Percentiles rank a stretch among this genome's conserved stretches.
Evolutionary conservation across 1,140 invertebrate species (phyloP).

Genomic region (Papilio aristodemus): DNA sequence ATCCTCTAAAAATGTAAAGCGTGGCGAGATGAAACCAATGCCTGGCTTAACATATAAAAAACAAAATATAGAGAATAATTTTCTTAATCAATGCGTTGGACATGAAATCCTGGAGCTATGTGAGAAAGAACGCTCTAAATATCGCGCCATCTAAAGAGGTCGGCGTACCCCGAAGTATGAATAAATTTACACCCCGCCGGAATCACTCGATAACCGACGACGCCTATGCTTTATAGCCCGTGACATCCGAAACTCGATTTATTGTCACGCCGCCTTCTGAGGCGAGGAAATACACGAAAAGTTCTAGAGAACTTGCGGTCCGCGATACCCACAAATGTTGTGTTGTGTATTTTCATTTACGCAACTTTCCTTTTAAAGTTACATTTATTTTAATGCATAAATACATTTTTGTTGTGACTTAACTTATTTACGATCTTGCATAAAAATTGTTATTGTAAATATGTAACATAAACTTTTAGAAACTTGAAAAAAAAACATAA

Average conservation of each 20-base stretch:
- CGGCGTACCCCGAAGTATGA: constrained; percentile 57
- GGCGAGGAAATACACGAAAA: constrained; percentile 38
- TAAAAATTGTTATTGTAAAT: no score
- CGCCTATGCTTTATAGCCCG: constrained; percentile 77
- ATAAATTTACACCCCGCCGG: constrained; percentile 74
- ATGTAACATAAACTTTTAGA: no score
- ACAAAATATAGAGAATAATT: not conserved
- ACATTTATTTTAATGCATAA: not conserved
- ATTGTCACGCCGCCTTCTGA: constrained; percentile 60
- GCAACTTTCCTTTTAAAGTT: not conserved
- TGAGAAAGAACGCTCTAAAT: constrained; percentile 73
- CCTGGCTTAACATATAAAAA: no score
- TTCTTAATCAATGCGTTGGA: constrained; percentile 31
- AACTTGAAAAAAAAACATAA: no score
- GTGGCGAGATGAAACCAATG: no score
- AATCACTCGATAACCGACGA: constrained; percentile 73
- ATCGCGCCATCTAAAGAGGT: constrained; percentile 64
- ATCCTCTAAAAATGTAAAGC: no score
- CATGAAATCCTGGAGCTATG: constrained; percentile 41
- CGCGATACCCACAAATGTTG: not conserved
- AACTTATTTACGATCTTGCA: no score
- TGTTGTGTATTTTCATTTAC: constrained; percentile 13
- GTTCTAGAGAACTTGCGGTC: not conserved
- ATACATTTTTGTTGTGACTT: not conserved
- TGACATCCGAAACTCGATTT: constrained; percentile 76